Base-by-base conservation (phyloP, 1,140 invertebrate genomes). In the Drosophila paulistorum region DNA sequence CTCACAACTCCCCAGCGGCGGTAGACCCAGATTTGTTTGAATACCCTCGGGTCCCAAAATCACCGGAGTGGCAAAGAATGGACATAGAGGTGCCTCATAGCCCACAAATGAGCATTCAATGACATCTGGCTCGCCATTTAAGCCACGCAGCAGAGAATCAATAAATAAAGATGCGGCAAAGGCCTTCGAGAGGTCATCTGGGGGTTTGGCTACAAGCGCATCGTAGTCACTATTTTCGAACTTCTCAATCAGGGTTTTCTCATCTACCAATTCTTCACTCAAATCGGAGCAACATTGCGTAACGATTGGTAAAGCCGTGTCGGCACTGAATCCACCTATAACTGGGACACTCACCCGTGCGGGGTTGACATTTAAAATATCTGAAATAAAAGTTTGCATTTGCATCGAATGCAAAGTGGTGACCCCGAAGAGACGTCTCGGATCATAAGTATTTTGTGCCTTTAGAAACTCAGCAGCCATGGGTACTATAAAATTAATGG, bases 161-260 rank as follows among this genome's bases (percentile, higher is more conserved):
- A 95, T 94, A 92, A 99, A 99, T 70, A 97, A 93, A 7, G 98
- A 97, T 45, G 97, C 98, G 41, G 98, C 98, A 93, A 95, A 98
- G 0, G 98, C 98, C 98, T 99, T 99, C 0, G 98, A 99, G 4
- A 99, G 93, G 1, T 98, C 99, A 6, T 98, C 98, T 30, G 1
- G 0, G 0, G 2, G 0, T 6, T 30, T 30, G 30, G 1, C 0
- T 3, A 99, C 98, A 3, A 99, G 98, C 37, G 99, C 98, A 94
- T 99, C 98, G 68, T 98, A 99, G 74, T 98, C 98, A 69, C 98
- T 98, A 92, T 99, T 98, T 93, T 97, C 96, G 77, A 98, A 98
- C 74, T 97, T 95, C 69, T 94, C 94, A 1, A 96, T 97, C 9
- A 98, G 2, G 3, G 2, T 4, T 0, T 26, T 4, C 3, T 0